Percentiles rank a stretch among this genome's conserved stretches.
Evolutionary conservation across 2,888 invertebrate species (phyloP).

Genomic region (Microctonus aethiopoides): DNA sequence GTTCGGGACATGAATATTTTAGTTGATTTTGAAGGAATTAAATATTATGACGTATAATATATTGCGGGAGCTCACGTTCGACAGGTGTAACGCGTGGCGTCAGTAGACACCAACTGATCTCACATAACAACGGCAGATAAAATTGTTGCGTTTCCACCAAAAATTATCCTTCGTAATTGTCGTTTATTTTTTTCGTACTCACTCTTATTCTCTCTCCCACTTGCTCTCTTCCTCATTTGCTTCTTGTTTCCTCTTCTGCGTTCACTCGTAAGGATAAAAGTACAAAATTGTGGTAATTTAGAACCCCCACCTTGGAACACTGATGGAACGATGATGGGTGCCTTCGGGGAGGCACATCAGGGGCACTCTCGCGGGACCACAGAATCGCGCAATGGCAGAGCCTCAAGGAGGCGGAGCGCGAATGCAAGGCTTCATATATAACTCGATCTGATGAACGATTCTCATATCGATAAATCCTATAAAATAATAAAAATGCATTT

Average conservation of each 20-base stretch:
- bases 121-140: constrained; percentile 66
- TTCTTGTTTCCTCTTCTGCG: background rate
- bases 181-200: constrained; percentile 36
- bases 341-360: constrained; percentile 22
- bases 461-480: background rate
- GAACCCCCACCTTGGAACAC: constrained; percentile 51
- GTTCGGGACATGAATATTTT: background rate
- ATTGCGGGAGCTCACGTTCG: constrained; percentile 26
- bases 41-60: background rate
- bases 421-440: background rate
- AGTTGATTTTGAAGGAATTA: background rate
- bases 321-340: constrained; percentile 17
- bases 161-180: constrained; percentile 61
- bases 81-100: constrained; percentile 65
- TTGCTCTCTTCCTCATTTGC: background rate
- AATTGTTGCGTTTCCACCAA: constrained; percentile 67
- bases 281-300: constrained; percentile 66
- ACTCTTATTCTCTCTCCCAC: constrained; percentile 13
- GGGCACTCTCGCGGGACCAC: constrained; percentile 10
- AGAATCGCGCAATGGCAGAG: constrained; percentile 24
- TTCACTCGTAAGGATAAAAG: constrained; percentile 54
- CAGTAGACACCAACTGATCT: constrained; percentile 66
- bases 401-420: constrained; percentile 26
- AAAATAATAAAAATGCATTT: too few relatives aligned
- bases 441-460: background rate